Percentiles rank a stretch among this genome's conserved stretches.
Conservation (phyloP, 2,797 vertebrate genomes). For the Lemur catta region DNA sequence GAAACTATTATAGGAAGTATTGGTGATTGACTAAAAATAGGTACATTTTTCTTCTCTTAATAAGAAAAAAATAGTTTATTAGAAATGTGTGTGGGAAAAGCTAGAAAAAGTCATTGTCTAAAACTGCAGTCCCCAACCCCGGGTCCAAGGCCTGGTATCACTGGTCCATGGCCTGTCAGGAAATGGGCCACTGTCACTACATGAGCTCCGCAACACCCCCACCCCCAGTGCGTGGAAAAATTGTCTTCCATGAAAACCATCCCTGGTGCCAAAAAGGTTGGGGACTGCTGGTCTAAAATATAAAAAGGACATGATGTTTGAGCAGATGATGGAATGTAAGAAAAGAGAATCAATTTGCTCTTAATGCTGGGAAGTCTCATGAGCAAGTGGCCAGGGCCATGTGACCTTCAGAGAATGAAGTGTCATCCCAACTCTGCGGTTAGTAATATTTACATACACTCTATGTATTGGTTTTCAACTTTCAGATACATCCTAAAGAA, state of each 20-base stretch:
- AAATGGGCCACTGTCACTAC: too few relatives aligned
- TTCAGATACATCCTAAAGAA: not conserved
- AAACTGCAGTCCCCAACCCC: too few relatives aligned
- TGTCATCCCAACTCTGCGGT: not conserved
- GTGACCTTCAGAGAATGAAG: constrained; percentile 13
- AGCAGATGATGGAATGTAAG: not conserved
- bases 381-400: not conserved
- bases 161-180: too few relatives aligned
- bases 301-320: not conserved
- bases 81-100: not conserved
- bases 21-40: not conserved
- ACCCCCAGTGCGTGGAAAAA: too few relatives aligned
- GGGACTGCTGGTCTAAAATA: too few relatives aligned
- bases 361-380: not conserved
- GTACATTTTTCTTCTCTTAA: constrained; percentile 7
- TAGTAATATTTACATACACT: not conserved
- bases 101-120: not conserved
- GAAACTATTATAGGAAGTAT: not conserved
- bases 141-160: too few relatives aligned
- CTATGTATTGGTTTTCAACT: not conserved
- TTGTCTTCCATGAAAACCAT: too few relatives aligned
- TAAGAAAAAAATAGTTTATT: not conserved
- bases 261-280: too few relatives aligned
- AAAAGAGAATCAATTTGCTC: not conserved
- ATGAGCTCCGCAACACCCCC: too few relatives aligned